Base-by-base conservation (phyloP, 2,113 vertebrate genomes). In the Cisticola juncidis region DNA sequence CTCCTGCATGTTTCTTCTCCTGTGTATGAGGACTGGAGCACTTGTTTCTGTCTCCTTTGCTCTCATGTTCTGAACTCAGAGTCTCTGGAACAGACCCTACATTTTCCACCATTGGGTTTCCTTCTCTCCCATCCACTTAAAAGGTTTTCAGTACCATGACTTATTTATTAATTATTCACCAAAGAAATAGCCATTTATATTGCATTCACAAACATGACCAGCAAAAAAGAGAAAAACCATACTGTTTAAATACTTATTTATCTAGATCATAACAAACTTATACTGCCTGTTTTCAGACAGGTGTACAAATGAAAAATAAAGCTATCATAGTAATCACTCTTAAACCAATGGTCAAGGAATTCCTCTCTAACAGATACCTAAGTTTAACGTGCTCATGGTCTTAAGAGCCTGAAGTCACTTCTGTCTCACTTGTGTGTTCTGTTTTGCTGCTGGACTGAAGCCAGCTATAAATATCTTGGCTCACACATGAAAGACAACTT, bases 381-480 rank as follows among this genome's bases (percentile, higher is more conserved):
- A 76, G 44, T n/a, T 79, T 53, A 87, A 65, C 0, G 0, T 61
- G 33, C 14, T 19, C 5, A 88, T 78, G 65, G 31, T 84, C 69
- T 86, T 60, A 78, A 95, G 89, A 91, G 84, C 54, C 50, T 94
- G 36, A 68, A 80, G 40, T 78, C 53, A 26, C 45, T 92, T 87
- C 51, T 86, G 73, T 76, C 44, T 88, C 7, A 2, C 44, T 83
- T 6, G 1, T 68, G 51, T 83, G 65, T 22, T 94, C 44, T 85
- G 21, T 85, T 79, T 53, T 84, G n/a, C 31, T 56, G 36, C 53
- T 89, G 94, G 70, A 81, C n/a, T 69, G 53, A 71, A 28, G 81
- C 92, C 84, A 94, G 66, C 42, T 81, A 38, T 92, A 94, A 95
- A 95, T 79, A 80, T 76, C 73, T 80, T 72, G 81, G 66, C 84